phyloP scores from a whole-genome alignment of 2,113 vertebrate genomes.

The Podocnemis expansa region DNA sequence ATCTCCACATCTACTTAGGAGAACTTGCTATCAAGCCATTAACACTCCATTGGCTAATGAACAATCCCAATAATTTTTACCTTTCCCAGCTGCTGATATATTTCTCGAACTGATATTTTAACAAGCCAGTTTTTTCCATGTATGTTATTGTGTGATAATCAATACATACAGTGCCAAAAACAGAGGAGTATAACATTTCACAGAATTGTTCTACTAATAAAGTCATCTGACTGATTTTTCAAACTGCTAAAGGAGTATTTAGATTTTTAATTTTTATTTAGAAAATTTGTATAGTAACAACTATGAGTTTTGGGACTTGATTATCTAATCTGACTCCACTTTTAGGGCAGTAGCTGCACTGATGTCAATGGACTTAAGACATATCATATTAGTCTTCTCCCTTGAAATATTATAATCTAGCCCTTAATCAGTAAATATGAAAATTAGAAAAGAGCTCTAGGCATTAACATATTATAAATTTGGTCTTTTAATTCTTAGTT shows the following conservation, averaged over 20 bases:
- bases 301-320: slow-evolving; percentile 6
- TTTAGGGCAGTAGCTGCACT: slow-evolving; percentile 40
- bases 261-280: neutral
- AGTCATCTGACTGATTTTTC: fast-evolving
- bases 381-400: slow-evolving; percentile 53
- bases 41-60: neutral
- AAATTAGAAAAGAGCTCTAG: slow-evolving; percentile 45
- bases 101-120: no score
- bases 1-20: neutral
- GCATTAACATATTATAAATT: slow-evolving; percentile 14
- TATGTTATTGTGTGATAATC: neutral
- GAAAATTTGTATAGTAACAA: neutral
- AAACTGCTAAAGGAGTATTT: neutral
- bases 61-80: neutral
- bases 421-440: slow-evolving; percentile 36
- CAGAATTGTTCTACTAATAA: neutral
- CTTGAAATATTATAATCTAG: slow-evolving; percentile 54
- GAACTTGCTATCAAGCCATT: neutral
- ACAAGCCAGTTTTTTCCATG: neutral
- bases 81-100: neutral
- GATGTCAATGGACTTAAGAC: slow-evolving; percentile 39
- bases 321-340: slow-evolving; percentile 29
- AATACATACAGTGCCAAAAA: neutral
- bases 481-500: neutral
- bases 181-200: neutral